Evolutionary conservation across 2,797 vertebrate genomes (phyloP), one percentile per base, ranked within the genome.

Genomic region (Microhierax caerulescens): DNA sequence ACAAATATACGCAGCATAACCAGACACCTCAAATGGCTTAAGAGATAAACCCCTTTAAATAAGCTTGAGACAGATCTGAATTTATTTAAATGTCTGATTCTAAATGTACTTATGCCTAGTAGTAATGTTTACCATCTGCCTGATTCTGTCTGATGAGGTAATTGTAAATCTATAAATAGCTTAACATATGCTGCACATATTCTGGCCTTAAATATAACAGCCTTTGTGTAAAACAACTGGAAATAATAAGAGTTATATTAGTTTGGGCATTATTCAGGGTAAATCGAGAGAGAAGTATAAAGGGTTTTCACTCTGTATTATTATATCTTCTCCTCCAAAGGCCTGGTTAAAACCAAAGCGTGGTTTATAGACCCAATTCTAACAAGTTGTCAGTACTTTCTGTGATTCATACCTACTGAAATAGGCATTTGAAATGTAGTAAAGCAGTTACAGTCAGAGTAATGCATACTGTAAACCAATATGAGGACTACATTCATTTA

Each of bases 21-120:
- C 98, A 98, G 97, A 98, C 97, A 98, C 98, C 97, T 94, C 88
- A 96, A 97, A 97, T 84, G 97, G 97, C 96, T 98, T 98, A 98
- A 98, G 96, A 98, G 98, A 97, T 97, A 96, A 96, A 97, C 98
- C 98, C 98, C 98, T 98, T 98, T 98, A 99, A 98, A 98, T 98
- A 98, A 98, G 98, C 98, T 98, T 97, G 98, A 98, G 97, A 98
- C 96, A 98, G 98, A 98, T 96, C 96, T 97, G 98, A 98, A 99
- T 99, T 99, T 98, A 98, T 98, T 98, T 98, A 98, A 98, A 98
- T 98, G 98, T 98, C 98, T 99, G 98, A 97, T 98, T 98, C 98
- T 97, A 96, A 98, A 98, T 97, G 98, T 98, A 98, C 97, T 98
- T 98, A 97, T 97, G 98, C 96, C 97, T 97, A 97, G 96, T 95